Percentiles rank a stretch among this genome's conserved stretches.
Conservation (phyloP, 2,797 vertebrate species). For the Merluccius polli region DNA sequence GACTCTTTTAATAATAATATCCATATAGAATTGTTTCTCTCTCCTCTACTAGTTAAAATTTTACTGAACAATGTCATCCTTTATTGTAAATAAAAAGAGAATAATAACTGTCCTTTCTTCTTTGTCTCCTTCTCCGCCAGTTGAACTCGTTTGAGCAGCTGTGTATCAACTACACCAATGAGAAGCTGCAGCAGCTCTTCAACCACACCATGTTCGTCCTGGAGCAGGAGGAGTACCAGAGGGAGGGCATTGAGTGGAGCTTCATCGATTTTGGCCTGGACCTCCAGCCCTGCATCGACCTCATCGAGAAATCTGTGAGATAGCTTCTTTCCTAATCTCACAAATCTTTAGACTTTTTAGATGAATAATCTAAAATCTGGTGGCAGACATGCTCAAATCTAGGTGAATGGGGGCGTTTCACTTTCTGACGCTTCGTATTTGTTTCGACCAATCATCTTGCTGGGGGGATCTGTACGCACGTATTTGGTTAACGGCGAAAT, state of each 20-base stretch:
- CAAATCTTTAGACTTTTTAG: neutral
- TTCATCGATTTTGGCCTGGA: constrained; percentile 98
- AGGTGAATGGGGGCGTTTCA: no score
- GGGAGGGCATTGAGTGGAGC: constrained; percentile 98
- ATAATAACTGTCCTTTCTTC: neutral
- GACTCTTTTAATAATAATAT: neutral
- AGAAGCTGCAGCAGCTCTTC: constrained; percentile 98
- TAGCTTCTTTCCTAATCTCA: neutral
- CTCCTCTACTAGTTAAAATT: neutral
- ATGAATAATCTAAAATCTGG: neutral
- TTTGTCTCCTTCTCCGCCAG: constrained; percentile 55
- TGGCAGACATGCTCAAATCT: no score
- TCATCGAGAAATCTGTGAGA: constrained; percentile 94
- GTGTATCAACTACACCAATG: constrained; percentile 98
- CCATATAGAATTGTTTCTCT: neutral
- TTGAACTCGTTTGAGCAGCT: constrained; percentile 97
- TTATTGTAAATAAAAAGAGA: neutral
- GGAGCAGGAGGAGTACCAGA: constrained; percentile 98
- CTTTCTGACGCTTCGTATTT: neutral
- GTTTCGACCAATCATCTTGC: neutral
- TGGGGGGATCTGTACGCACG: no score
- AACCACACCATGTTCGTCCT: constrained; percentile 99
- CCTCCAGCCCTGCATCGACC: constrained; percentile 96
- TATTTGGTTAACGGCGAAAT: neutral
- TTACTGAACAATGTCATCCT: neutral